Conservation (phyloP, 2,113 vertebrate genomes). For the Megaceryle maxima region DNA sequence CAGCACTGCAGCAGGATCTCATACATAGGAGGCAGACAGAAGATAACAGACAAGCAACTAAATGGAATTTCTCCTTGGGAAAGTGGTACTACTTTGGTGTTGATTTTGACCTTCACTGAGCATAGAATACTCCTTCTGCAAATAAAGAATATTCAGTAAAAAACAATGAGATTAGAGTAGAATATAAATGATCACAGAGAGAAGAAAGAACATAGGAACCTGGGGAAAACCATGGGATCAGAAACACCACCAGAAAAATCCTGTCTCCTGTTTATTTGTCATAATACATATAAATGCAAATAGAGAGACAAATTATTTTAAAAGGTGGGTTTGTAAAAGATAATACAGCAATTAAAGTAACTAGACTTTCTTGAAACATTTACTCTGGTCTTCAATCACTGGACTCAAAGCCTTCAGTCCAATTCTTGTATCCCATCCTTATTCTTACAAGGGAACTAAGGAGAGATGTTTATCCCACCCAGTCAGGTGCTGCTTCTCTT, state of each 20-base stretch:
- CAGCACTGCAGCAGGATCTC: background rate
- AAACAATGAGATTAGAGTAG: background rate
- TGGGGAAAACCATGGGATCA: background rate
- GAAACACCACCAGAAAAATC: background rate
- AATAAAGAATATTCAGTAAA: background rate
- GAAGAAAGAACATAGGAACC: background rate
- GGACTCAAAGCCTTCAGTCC: background rate
- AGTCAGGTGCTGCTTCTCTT: background rate
- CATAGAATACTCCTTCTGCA: background rate
- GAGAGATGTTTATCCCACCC: background rate
- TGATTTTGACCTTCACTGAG: background rate
- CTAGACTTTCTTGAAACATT: background rate
- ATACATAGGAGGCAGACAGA: background rate
- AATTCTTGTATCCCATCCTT: background rate
- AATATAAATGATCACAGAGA: background rate
- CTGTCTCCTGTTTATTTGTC: background rate
- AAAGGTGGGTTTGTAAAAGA: background rate
- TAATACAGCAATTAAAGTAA: background rate
- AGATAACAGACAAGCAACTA: background rate
- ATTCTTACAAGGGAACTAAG: background rate
- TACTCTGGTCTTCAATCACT: background rate
- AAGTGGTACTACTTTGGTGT: background rate
- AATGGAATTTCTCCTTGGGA: background rate
- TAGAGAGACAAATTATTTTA: background rate
- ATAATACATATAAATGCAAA: background rate